Conservation (phyloP, 2,888 invertebrate genomes). For the Eupithecia centaureata region DNA sequence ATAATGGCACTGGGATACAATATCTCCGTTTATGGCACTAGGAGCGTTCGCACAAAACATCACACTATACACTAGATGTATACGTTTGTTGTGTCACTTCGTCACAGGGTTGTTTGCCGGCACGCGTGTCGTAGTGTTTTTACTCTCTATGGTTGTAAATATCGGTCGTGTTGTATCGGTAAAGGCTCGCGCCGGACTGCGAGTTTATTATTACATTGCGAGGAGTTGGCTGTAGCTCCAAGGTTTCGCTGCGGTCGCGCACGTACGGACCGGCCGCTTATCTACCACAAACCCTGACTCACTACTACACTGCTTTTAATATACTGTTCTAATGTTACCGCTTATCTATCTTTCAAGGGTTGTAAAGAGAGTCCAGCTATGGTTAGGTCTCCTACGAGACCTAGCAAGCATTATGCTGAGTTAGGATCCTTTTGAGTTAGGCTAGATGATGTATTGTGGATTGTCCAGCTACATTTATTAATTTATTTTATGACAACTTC, state of each 20-base stretch:
- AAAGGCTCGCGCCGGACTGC: constrained; percentile 79
- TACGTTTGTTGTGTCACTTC: constrained; percentile 65
- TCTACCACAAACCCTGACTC: constrained; percentile 53
- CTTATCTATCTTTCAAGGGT: background rate
- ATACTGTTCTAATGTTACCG: background rate
- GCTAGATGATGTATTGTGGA: no score
- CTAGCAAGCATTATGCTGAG: no score
- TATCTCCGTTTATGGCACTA: constrained; percentile 73
- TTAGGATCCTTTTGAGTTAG: no score
- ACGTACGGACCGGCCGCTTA: constrained; percentile 78
- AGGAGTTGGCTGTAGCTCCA: constrained; percentile 75
- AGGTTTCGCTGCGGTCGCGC: constrained; percentile 73
- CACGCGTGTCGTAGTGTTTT: no score
- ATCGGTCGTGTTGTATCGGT: constrained; percentile 77
- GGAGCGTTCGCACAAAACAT: constrained; percentile 75
- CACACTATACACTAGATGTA: constrained; percentile 74
- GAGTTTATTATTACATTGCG: constrained; percentile 78
- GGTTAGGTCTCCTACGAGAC: no score
- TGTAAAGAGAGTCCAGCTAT: no score
- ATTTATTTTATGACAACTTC: no score
- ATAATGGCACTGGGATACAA: constrained; percentile 57
- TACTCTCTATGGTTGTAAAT: constrained; percentile 52
- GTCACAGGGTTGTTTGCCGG: constrained; percentile 52
- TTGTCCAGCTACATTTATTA: no score
- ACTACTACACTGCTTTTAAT: constrained; percentile 2